Base-by-base conservation (phyloP, 1,140 invertebrate genomes). In the Stegodyphus mimosarum region DNA sequence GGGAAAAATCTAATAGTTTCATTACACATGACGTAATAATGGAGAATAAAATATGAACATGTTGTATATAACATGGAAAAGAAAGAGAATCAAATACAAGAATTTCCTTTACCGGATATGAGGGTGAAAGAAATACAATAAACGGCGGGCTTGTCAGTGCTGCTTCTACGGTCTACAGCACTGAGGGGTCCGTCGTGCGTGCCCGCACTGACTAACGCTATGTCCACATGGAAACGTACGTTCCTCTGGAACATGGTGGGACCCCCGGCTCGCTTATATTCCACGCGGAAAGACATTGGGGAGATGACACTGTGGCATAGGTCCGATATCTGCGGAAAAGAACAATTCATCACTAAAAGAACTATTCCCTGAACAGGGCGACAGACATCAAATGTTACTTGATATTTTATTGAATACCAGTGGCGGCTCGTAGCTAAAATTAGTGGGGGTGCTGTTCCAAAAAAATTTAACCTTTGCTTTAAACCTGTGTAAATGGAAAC, bases 251-350 rank as follows among this genome's bases (percentile, higher is more conserved):
- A 99, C 95, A 99, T 97, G 11, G 97, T 96, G 76, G 97, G 95
- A 10, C 94, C 95, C 18, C 96, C 97, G 69, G 90, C 89, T 18
- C 98, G 92, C 89, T 98, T 96, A 91, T 99, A 99, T 89, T 99
- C 98, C 63, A 99, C 97, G 87, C 96, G 94, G 91, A 99, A 99
- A 5, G 97, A 98, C 93, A 98, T 98, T 53, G 98, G 97, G 87
- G 96, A 98, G n/a, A 97, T 94, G 4, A 99, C 98, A 89, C 96
- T 99, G 92, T 99, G 98, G 88, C 96, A 98, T 88, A 99, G 91
- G 91, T 99, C 98, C 15, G 97, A 95, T 93, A 99, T 99, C 97
- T 99, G 91, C 11, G 50, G 3, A 89, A 60, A 60, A 9, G 55
- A 60, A 60, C 33, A 33, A 33, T 33, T 33, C 1, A 33, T 33